A percentile compares a stretch with the other conserved stretches of the same genome.
These are phyloP conservation scores for Porites australiensis DNA, from an alignment of 64 coral and sea anemone species.

Conservation along the genomic window DNA sequence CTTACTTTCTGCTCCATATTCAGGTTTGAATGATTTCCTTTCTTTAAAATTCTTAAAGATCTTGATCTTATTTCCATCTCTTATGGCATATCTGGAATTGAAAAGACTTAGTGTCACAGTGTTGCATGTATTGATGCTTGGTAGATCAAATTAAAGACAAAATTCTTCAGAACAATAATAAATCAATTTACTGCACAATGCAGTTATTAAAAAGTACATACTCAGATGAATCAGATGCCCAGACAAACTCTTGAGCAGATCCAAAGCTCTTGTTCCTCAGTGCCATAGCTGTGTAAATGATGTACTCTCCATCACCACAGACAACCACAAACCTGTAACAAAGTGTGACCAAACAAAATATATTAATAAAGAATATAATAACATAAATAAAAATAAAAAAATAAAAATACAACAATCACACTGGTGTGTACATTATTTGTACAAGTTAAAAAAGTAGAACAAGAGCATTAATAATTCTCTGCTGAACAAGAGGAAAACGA, in stretches of 20 bases:
- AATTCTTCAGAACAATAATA: not conserved
- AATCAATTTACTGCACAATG: not conserved
- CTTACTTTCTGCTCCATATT: conserved; percentile 99
- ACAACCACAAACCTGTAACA: conserved; percentile 91
- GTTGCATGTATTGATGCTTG: no score
- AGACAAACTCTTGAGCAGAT: conserved; percentile 98
- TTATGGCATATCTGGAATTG: conserved; percentile 80
- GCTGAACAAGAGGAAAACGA: no score
- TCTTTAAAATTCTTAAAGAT: conserved; percentile 99
- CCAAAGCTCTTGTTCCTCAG: conserved; percentile 99
- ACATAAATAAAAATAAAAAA: no score
- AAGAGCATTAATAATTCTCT: no score
- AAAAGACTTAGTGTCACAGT: no score
- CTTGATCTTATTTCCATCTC: conserved; percentile 97
- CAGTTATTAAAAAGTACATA: conserved; percentile 59
- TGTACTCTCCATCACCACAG: conserved; percentile 99
- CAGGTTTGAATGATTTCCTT: conserved; percentile 98
- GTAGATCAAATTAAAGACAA: not conserved
- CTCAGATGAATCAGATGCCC: conserved; percentile 98
- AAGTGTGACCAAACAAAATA: not conserved
- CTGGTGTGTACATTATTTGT: no score
- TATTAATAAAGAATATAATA: no score
- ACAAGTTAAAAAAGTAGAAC: no score
- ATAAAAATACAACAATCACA: no score
- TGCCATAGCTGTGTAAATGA: conserved; percentile 99